Percentiles rank a stretch among this genome's conserved stretches.
These are phyloP conservation scores for Pegoplata infirma DNA, from an alignment of 2,888 invertebrate species.

Conservation along the genomic window DNA sequence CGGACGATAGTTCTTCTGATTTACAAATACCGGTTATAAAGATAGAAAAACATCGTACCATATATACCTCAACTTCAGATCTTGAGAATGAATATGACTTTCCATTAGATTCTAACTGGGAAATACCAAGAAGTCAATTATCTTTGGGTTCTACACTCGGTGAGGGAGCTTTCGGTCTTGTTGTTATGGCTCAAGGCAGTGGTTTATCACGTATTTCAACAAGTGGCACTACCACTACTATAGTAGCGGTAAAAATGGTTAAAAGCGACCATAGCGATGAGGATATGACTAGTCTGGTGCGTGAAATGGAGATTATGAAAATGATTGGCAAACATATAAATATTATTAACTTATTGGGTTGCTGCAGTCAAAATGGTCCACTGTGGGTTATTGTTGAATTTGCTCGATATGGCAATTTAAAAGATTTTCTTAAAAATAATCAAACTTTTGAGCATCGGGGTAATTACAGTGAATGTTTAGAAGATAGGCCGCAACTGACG, in stretches of 20 bases:
- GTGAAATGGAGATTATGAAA: constrained; percentile 99
- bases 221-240: constrained; percentile 76
- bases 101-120: constrained; percentile 97
- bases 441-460: constrained; percentile 70
- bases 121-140: constrained; percentile 89
- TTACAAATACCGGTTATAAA: constrained; percentile 90
- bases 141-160: constrained; percentile 90
- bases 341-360: constrained; percentile 97
- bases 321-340: constrained; percentile 98
- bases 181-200: constrained; percentile 91
- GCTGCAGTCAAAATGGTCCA: constrained; percentile 96
- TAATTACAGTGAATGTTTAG: no score
- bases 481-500: constrained; percentile 80
- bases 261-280: constrained; percentile 98
- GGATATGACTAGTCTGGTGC: constrained; percentile 97
- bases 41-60: constrained; percentile 90
- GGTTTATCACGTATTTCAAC: no score
- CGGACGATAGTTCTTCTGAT: constrained; percentile 72
- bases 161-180: constrained; percentile 99
- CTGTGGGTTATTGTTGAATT: constrained; percentile 93
- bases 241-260: constrained; percentile 98
- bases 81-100: constrained; percentile 98
- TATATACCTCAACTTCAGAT: constrained; percentile 83
- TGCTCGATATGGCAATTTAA: constrained; percentile 94
- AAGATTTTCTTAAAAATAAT: constrained; percentile 94